Evolutionary conservation across 37 sponge, comb jelly and placozoan genomes (phyloP), one percentile per base, ranked within the genome.

Genomic region (Diacarnus erythraeanus): DNA sequence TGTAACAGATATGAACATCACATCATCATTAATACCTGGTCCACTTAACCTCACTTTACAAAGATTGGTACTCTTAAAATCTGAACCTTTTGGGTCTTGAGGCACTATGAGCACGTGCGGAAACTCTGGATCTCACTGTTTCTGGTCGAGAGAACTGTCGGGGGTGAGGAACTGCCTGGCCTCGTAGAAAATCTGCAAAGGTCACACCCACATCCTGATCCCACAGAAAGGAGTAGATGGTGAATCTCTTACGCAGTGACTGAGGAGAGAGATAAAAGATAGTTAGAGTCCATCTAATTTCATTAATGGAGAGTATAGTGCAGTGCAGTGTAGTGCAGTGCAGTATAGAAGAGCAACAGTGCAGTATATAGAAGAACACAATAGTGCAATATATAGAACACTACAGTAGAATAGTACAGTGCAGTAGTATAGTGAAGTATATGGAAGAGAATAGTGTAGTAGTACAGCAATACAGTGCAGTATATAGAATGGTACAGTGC

Each of bases 221-320:
- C 93, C 93, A 93, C 25, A 93, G 78, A 42, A 93, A 93, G 40
- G 69, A 64, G 73, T 82, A 88, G 41, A 64, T n/a, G 0, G 87
- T 58, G 44, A 92, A 92, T 71, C 72, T 68, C 64, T 87, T 87
- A 21, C 81, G 41, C 41, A 92, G 72, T 0, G 88, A 87, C 84
- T 86, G 47, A 3, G 1, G 38, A 15, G 21, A 40, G 25, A 29
- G 2, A 71, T 22, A 2, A 40, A 40, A 61, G 9, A 61, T n/a
- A n/a, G n/a, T n/a, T n/a, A n/a, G n/a, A n/a, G n/a, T n/a, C n/a
- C n/a, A n/a, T n/a, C n/a, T n/a, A n/a, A n/a, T n/a, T n/a, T n/a
- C n/a, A n/a, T n/a, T n/a, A n/a, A n/a, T n/a, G n/a, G n/a, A n/a
- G n/a, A n/a, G n/a, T n/a, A n/a, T n/a, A n/a, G n/a, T n/a, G n/a